Base-by-base conservation (phyloP, 2,888 invertebrate genomes). In the Amiota minor region DNA sequence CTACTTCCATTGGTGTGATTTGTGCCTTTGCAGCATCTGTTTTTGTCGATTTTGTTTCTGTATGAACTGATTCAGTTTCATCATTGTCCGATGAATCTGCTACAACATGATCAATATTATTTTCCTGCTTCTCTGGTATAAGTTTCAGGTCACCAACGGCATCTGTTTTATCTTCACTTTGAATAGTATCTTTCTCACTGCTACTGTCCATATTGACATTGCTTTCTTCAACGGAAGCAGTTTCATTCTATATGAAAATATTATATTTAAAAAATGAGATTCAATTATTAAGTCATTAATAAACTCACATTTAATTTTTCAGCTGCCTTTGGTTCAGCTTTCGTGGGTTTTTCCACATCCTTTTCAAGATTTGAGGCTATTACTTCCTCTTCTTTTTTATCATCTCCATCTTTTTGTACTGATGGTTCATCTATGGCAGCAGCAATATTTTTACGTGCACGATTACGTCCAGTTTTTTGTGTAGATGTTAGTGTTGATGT, bases 381-480 rank as follows among this genome's bases (percentile, higher is more conserved):
- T 11, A 12, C 59, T 6, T 59, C 46, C 10, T 46, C 35, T 49
- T 46, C 11, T 46, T 65, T 0, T 47, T 56, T 16, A 49, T 35
- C 68, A 18, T 69, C 62, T 61, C 78, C 79, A 59, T 76, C 79
- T 75, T 87, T 85, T 46, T 77, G 74, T 8, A 77, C 85, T 9
- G 70, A 71, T 71, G 81, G 79, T 6, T 62, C 71, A 18, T 78
- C 79, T 12, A 61, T 75, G 20, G 73, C 73, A 23, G 73, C 50
- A n/a, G 79, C 78, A 1, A 50, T 70, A 9, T 88, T 73, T 80
- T 88, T 88, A 50, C 89, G 88, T 9, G 88, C 89, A 69, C 89
- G 87, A 11, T 86, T 88, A 12, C 87, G 84, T 55, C 74, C 86
- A 6, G 86, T 81, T 47, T 84, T 80, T 23, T 84, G 83, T 45